phyloP scores from a whole-genome alignment of 2,113 vertebrate genomes.

The Tyto alba region DNA sequence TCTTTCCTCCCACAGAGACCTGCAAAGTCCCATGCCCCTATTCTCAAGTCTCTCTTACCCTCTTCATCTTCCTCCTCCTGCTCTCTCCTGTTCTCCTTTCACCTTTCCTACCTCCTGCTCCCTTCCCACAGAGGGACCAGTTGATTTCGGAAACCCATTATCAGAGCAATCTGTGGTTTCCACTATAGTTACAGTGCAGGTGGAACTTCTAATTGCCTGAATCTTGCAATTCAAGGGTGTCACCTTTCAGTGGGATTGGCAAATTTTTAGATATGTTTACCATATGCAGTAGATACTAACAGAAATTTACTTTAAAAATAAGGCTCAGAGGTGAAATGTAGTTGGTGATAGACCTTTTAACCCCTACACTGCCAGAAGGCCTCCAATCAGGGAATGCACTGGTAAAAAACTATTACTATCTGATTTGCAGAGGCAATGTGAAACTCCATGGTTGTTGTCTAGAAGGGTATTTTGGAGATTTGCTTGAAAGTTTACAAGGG shows the following conservation, averaged over 20 bases:
- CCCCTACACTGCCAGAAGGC: background rate
- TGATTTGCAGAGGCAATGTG: fast-evolving
- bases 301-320: background rate
- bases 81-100: background rate
- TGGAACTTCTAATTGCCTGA: background rate
- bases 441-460: background rate
- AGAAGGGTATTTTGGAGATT: background rate
- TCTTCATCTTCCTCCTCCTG: background rate
- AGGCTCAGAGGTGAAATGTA: background rate
- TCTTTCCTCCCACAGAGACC: fast-evolving
- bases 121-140: background rate
- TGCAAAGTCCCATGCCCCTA: fast-evolving
- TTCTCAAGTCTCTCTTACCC: background rate
- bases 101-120: background rate
- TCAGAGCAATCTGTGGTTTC: background rate
- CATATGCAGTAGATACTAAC: background rate
- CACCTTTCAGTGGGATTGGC: background rate
- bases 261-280: background rate
- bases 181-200: fast-evolving
- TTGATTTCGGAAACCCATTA: background rate
- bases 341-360: background rate
- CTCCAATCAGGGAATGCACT: background rate
- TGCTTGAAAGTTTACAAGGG: background rate
- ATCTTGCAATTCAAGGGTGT: background rate
- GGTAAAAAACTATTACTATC: background rate